Base-by-base conservation (phyloP, 2,888 invertebrate genomes). In the Chymomyza amoena region DNA sequence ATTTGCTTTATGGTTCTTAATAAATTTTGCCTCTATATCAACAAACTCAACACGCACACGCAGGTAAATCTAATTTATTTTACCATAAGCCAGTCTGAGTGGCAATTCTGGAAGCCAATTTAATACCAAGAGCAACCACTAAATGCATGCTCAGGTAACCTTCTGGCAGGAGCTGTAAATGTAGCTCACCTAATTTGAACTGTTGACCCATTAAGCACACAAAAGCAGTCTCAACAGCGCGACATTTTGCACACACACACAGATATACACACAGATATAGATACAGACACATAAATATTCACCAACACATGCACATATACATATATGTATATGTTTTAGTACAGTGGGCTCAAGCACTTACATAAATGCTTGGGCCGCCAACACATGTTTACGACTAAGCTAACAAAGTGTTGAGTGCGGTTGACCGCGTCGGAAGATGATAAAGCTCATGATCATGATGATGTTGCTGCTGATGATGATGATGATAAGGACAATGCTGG, bases 111-210 rank as follows among this genome's bases (percentile, higher is more conserved):
- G 13, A 45, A 45, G 57, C 15, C 25, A 25, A 57, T 57, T 57
- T 57, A 57, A 57, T 57, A 57, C 25, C 52, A 18, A 18, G 16
- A 18, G 52, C 52, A 18, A 54, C 52, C 16, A 54, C 52, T 54
- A 18, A 18, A 16, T 54, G 18, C 54, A 20, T 54, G 54, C 54
- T 20, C 54, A 54, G 54, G 20, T 54, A 54, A 54, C 20, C 20
- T 20, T 54, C 39, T 45, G 39, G 39, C 54, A 18, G 54, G 18
- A 18, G 39, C 20, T 54, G 54, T 20, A 54, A 54, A 54, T 15
- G 57, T 25, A 18, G 78, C 76, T 78, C 88, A 83, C 87, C 83
- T 83, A 87, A 83, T 83, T 83, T 83, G 85, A 85, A 80, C 83
- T 79, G 83, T 87, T 85, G 76, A 85, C 80, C 80, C 87, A 83